Evolutionary conservation across 2,113 vertebrate species (phyloP).

Genomic region (Cranoglanis bouderius): DNA sequence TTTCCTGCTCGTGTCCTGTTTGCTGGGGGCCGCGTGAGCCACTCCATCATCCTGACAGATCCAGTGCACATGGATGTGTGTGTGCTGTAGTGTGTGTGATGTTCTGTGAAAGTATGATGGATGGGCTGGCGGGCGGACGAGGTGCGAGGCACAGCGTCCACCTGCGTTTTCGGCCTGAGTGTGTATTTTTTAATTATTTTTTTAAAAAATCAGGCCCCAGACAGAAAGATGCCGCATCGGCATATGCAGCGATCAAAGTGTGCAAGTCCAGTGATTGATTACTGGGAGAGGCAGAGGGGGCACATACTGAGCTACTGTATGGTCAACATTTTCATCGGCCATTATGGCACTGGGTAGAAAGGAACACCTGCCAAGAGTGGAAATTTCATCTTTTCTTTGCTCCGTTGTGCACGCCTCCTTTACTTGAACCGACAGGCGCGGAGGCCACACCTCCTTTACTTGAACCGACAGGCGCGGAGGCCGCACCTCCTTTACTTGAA

Average conservation of each 20-base stretch:
- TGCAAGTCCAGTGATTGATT: constrained; percentile 34
- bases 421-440: neutral
- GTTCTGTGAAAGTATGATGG: constrained; percentile 61
- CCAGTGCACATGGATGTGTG: constrained; percentile 44
- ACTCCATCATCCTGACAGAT: constrained; percentile 65
- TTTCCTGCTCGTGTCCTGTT: constrained; percentile 50
- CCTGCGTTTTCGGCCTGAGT: constrained; percentile 38
- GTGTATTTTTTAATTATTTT: neutral
- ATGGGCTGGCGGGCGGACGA: constrained; percentile 50
- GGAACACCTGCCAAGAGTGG: neutral
- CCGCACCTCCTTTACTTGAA: neutral
- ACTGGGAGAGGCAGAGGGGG: neutral
- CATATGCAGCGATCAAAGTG: constrained; percentile 45
- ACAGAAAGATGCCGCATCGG: constrained; percentile 31
- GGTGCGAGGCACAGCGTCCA: constrained; percentile 39
- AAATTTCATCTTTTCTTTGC: neutral
- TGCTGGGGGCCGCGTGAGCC: constrained; percentile 38
- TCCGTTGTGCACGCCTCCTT: neutral
- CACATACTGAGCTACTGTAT: neutral
- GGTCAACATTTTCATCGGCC: constrained; percentile 13
- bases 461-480: neutral
- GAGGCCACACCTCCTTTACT: neutral
- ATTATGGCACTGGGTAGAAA: neutral
- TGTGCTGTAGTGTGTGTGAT: constrained; percentile 52
- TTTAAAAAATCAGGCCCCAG: constrained; percentile 29